These are phyloP conservation scores for Muscicapa adusta DNA, from an alignment of 2,113 vertebrate genomes.

Conservation along the genomic window DNA sequence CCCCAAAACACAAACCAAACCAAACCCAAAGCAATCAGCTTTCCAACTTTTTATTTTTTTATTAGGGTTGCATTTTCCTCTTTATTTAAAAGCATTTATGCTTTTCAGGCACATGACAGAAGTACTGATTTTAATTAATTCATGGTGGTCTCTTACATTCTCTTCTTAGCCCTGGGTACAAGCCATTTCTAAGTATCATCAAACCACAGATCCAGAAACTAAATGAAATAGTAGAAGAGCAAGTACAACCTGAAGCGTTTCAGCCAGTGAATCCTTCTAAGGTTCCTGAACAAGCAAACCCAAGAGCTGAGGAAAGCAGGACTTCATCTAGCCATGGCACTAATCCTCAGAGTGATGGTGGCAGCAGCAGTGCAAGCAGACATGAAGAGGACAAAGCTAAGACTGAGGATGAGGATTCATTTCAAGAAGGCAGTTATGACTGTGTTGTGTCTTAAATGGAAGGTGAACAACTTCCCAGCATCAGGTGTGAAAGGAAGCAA, in stretches of 20 bases:
- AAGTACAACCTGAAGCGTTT: constrained; percentile 86
- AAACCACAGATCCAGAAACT: constrained; percentile 92
- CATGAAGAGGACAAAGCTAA: constrained; percentile 75
- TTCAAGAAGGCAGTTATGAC: constrained; percentile 88
- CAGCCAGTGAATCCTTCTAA: constrained; percentile 82
- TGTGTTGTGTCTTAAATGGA: constrained; percentile 85
- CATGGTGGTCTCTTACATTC: neutral
- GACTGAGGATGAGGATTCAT: constrained; percentile 74
- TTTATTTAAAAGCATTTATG: neutral
- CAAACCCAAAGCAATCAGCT: neutral
- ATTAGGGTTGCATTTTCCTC: neutral
- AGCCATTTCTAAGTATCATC: constrained; percentile 92
- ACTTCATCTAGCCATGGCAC: constrained; percentile 67
- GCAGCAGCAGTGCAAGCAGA: constrained; percentile 39
- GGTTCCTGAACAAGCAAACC: constrained; percentile 68
- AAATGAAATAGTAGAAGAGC: constrained; percentile 79
- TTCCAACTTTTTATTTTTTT: neutral
- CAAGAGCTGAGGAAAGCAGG: constrained; percentile 82
- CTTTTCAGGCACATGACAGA: neutral
- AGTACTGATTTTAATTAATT: neutral
- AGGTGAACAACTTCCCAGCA: constrained; percentile 6
- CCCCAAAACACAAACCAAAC: neutral
- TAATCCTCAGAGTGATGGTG: constrained; percentile 74
- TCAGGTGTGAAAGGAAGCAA: constrained; percentile 51
- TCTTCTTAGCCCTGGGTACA: constrained; percentile 89